phyloP scores from a whole-genome alignment of 2,797 vertebrate genomes.

The Adrianichthys oophorus region DNA sequence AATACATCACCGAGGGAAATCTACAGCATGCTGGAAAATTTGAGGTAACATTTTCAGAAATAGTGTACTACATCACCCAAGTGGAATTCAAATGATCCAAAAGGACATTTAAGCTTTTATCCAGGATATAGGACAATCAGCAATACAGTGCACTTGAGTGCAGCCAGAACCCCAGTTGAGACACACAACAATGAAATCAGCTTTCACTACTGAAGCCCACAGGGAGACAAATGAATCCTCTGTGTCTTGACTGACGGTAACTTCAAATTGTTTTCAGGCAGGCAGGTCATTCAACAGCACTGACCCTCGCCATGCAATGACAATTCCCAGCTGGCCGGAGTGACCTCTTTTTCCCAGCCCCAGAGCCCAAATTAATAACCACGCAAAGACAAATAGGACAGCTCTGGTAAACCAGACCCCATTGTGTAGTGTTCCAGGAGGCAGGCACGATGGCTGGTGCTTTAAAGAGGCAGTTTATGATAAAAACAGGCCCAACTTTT shows the following conservation, averaged over 20 bases:
- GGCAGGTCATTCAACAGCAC: conserved; percentile 23
- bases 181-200: conserved; percentile 29
- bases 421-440: conserved; percentile 56
- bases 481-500: conserved; percentile 13
- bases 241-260: conserved; percentile 32
- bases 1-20: too few species aligned
- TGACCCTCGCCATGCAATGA: conserved; percentile 28
- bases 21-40: not conserved
- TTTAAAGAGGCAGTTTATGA: conserved; percentile 42
- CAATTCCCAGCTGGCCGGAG: conserved; percentile 39
- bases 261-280: conserved; percentile 29
- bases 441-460: conserved; percentile 29
- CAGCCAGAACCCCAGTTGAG: conserved; percentile 41
- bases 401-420: conserved; percentile 41
- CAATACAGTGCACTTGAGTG: conserved; percentile 21
- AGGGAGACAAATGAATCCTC: conserved; percentile 20
- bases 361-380: conserved; percentile 55
- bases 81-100: conserved; percentile 39
- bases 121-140: conserved; percentile 19
- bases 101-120: conserved; percentile 16
- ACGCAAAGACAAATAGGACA: conserved; percentile 50
- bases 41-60: not conserved
- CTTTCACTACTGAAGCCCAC: conserved; percentile 16
- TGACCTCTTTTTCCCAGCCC: conserved; percentile 49
- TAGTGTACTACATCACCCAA: conserved; percentile 22